Percentiles rank a stretch among this genome's conserved stretches.
These are phyloP conservation scores for Drosophila rellima DNA, from an alignment of 2,888 invertebrate species.

Conservation along the genomic window DNA sequence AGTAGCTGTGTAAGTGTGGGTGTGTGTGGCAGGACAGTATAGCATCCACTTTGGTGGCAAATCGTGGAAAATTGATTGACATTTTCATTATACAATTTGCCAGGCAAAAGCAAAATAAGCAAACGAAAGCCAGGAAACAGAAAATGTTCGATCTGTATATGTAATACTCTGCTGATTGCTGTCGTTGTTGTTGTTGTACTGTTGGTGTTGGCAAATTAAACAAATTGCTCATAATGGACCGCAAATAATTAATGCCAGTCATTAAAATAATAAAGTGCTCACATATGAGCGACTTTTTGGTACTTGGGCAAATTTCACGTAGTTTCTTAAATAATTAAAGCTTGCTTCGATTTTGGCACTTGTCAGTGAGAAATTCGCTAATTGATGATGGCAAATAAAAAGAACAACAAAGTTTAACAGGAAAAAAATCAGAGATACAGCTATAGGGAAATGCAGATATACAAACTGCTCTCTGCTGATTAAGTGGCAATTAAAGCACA, in stretches of 20 bases:
- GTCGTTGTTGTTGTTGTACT: slow-evolving; percentile 18
- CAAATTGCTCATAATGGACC: slow-evolving; percentile 74
- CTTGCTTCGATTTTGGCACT: slow-evolving; percentile 47
- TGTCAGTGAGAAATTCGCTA: slow-evolving; percentile 32
- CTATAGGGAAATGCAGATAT: slow-evolving; percentile 10
- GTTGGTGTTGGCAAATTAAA: slow-evolving; percentile 49
- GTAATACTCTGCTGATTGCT: slow-evolving; percentile 34
- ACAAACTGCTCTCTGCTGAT: slow-evolving; percentile 35
- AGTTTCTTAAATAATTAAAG: slow-evolving; percentile 61
- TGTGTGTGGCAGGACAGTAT: slow-evolving; percentile 44
- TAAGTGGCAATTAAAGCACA: slow-evolving; percentile 62
- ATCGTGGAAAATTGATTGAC: slow-evolving; percentile 84
- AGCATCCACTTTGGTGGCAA: slow-evolving; percentile 73
- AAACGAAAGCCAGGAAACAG: slow-evolving; percentile 38
- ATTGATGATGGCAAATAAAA: slow-evolving; percentile 40
- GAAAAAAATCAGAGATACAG: slow-evolving; percentile 3
- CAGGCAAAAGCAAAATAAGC: slow-evolving; percentile 57
- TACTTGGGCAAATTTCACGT: slow-evolving; percentile 25
- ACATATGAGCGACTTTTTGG: slow-evolving; percentile 29
- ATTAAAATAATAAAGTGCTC: slow-evolving; percentile 72
- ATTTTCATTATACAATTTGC: slow-evolving; percentile 81
- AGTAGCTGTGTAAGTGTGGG: slow-evolving; percentile 25
- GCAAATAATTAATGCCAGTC: slow-evolving; percentile 75
- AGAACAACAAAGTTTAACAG: not conserved
- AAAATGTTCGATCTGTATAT: slow-evolving; percentile 36